Percentiles rank a stretch among this genome's conserved stretches.
phyloP scores from a whole-genome alignment of 2,888 invertebrate genomes.

The Sphaerophoria rueppellii region DNA sequence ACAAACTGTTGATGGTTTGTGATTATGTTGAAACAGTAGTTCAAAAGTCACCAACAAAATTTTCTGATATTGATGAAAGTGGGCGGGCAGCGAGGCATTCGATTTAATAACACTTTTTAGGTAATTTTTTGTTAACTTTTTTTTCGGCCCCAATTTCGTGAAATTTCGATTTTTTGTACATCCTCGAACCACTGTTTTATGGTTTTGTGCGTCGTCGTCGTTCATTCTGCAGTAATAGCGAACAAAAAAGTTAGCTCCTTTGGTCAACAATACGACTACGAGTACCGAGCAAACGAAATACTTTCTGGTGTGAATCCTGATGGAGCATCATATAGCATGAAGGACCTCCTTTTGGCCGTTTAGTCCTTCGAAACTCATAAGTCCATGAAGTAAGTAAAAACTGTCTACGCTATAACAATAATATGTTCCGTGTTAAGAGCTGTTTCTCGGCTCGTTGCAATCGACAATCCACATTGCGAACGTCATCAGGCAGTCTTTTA shows the following conservation, averaged over 20 bases:
- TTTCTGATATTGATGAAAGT: too few relatives aligned
- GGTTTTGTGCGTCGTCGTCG: conserved; percentile 18
- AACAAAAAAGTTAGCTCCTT: conserved; percentile 3
- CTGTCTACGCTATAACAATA: conserved; percentile 44
- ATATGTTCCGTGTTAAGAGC: conserved; percentile 30
- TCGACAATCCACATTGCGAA: not conserved
- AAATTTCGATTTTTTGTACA: too few relatives aligned
- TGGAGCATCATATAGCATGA: conserved; percentile 27
- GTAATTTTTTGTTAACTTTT: too few relatives aligned
- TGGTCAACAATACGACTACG: conserved; percentile 35
- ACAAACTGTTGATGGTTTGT: conserved; percentile 61
- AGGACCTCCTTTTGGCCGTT: conserved; percentile 12
- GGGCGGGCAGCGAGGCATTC: too few relatives aligned
- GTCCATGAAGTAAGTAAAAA: conserved; percentile 21
- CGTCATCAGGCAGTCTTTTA: conserved; percentile 56
- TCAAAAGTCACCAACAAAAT: not conserved
- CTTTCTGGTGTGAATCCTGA: conserved; percentile 29
- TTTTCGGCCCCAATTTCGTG: too few relatives aligned
- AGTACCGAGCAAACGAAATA: conserved; percentile 22
- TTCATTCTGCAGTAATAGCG: not conserved
- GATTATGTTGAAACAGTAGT: not conserved
- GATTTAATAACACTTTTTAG: too few relatives aligned
- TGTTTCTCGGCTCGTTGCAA: not conserved
- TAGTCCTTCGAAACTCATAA: conserved; percentile 32
- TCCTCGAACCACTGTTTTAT: too few relatives aligned